Evolutionary conservation across 2,888 invertebrate genomes (phyloP), one percentile per base, ranked within the genome.

Genomic region (Tenthredo distinguenda): DNA sequence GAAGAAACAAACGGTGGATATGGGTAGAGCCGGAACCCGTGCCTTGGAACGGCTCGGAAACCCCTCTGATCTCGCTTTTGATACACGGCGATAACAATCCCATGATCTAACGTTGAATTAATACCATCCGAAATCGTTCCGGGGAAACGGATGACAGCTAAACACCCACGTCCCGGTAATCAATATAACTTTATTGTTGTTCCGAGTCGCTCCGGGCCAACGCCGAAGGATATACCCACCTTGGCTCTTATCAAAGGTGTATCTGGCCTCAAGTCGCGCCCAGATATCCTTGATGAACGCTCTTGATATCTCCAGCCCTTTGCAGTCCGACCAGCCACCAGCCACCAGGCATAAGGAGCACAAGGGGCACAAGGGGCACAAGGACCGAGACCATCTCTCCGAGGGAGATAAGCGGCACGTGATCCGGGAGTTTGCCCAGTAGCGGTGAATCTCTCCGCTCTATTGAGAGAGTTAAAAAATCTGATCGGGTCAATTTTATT

Each of bases 211-310:
- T 50, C 15, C 7, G 68, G 74, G 40, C 10, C 26, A 43, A 74
- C 47, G 74, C 74, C 26, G 12, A 74, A 12, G 74, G 74, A 74
- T 74, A 74, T 26, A 12, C 43, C 21, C 62, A 26, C 21, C 26
- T 10, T 26, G 0, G 18, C 21, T 31, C 77, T 77, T 77, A 77
- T 77, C 77, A 55, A 77, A 77, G 77, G 77, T 81, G 58, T 62
- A 81, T 81, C 81, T 40, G 26, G 40, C 62, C 81, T 62, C 81
- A 62, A 81, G 81, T 81, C 81, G 37, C 81, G 40, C 31, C n/a
- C 62, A 62, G 81, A 81, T 81, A 62, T 58, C 81, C 58, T 62
- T 81, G 81, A 81, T 81, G 62, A 81, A 81, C 62, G 62, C 21
- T 81, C 62, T 31, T 40, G 81, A 81, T 81, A 81, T 62, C 58